Percentiles rank a stretch among this genome's conserved stretches.
phyloP scores from a whole-genome alignment of 2,797 vertebrate genomes.

The Sternotherus odoratus region DNA sequence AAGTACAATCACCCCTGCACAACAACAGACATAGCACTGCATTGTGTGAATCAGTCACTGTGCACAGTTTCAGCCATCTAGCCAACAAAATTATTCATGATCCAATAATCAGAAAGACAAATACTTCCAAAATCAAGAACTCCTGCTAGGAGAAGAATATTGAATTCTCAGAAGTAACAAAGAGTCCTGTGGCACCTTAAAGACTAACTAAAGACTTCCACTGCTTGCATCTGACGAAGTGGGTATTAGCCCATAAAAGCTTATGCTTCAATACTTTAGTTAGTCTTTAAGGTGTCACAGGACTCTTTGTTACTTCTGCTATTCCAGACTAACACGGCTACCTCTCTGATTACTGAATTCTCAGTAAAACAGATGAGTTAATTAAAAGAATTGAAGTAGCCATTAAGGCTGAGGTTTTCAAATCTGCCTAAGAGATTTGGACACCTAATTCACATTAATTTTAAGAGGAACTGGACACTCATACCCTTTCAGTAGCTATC shows the following conservation, averaged over 20 bases:
- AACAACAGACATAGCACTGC: not conserved
- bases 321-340: too few relatives aligned
- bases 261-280: too few relatives aligned
- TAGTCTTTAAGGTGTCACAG: too few relatives aligned
- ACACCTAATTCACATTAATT: not conserved
- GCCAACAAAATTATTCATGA: not conserved
- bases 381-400: not conserved
- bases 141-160: not conserved
- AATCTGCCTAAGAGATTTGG: not conserved
- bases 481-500: not conserved
- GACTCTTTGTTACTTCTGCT: too few relatives aligned
- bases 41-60: not conserved
- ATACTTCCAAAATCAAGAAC: not conserved
- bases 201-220: too few relatives aligned
- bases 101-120: not conserved
- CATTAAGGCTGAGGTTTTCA: not conserved
- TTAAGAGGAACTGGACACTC: not conserved
- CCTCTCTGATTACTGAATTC: too few relatives aligned
- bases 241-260: too few relatives aligned
- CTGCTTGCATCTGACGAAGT: too few relatives aligned
- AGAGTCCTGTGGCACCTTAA: too few relatives aligned
- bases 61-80: not conserved
- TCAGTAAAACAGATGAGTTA: not conserved
- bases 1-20: not conserved
- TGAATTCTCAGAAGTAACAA: not conserved